Evolutionary conservation across 2,888 invertebrate genomes (phyloP), one percentile per base, ranked within the genome.

Genomic region (Eudiplozoon nipponicum): DNA sequence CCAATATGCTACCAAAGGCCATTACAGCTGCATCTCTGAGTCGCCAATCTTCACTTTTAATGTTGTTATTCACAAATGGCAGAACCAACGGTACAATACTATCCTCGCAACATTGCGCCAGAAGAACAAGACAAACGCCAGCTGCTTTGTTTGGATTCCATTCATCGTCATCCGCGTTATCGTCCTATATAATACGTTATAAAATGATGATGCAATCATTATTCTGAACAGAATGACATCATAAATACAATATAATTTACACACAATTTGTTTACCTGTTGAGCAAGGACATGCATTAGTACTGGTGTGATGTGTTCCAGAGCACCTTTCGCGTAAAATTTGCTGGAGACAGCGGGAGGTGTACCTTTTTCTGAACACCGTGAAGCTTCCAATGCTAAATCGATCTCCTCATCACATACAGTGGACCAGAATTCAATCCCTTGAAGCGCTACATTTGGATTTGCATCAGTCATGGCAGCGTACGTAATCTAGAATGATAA

Each of bases 351-450:
- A 18, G 71, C 68, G 17, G 90, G 90, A n/a, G 81, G 74, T 45
- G 76, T 68, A n/a, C 90, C 75, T 50, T 71, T 70, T 57, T 90
- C 90, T 28, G 68, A 67, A 9, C 90, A 21, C 29, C 48, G 45
- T 34, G 42, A 39, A 21, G 36, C 26, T 22, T 44, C 41, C 7
- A 43, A 74, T 1, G 74, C 69, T 47, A 90, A 64, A 61, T 86
- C 86, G 23, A 86, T 78, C 62, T 98, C 94, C 62, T 90, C 94
- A 61, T 98, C 94, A 53, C 90, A 84, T 1, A 94, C 86, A 51
- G 84, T 90, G 3, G 86, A 90, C 94, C 98, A 98, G 63, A 98
- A 98, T 60, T 98, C 94, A 56, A 98, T 90, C 48, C 94, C 94
- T 65, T 90, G 90, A 41, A 90, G 67, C 15, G 81, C 73, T 39